Percentiles rank a stretch among this genome's conserved stretches.
Conservation (phyloP, 2,888 invertebrate species). For the Lasioglossum figueresi region DNA sequence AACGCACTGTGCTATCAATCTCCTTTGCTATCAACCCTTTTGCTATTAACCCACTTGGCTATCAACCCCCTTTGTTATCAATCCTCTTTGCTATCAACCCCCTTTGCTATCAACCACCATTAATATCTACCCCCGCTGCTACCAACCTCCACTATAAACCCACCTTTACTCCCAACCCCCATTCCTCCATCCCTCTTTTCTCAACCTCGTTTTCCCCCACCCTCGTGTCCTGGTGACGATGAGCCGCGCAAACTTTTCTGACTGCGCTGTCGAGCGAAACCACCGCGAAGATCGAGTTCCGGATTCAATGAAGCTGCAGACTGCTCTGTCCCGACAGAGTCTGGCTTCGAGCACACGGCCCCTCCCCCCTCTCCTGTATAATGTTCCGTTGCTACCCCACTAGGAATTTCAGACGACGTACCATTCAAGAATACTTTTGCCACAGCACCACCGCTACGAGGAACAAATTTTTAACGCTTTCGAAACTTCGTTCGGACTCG, state of each 20-base stretch:
- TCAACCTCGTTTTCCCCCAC: not conserved
- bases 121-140: no score
- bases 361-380: not conserved
- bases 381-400: not conserved
- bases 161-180: not conserved
- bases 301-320: constrained; percentile 24
- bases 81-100: no score
- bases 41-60: no score
- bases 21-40: no score
- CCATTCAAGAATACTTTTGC: not conserved
- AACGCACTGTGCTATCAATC: no score
- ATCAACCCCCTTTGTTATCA: no score
- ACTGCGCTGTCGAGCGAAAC: constrained; percentile 10
- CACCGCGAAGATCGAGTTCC: constrained; percentile 15
- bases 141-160: no score
- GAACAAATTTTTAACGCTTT: not conserved
- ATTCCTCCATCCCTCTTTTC: not conserved
- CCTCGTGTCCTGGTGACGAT: not conserved
- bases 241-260: constrained; percentile 25
- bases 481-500: not conserved
- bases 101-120: no score
- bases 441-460: not conserved
- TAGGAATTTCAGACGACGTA: not conserved
- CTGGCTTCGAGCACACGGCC: not conserved
- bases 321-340: not conserved